Percentiles rank a stretch among this genome's conserved stretches.
Evolutionary conservation across 2,888 invertebrate genomes (phyloP).

Genomic region (Patella pellucida): DNA sequence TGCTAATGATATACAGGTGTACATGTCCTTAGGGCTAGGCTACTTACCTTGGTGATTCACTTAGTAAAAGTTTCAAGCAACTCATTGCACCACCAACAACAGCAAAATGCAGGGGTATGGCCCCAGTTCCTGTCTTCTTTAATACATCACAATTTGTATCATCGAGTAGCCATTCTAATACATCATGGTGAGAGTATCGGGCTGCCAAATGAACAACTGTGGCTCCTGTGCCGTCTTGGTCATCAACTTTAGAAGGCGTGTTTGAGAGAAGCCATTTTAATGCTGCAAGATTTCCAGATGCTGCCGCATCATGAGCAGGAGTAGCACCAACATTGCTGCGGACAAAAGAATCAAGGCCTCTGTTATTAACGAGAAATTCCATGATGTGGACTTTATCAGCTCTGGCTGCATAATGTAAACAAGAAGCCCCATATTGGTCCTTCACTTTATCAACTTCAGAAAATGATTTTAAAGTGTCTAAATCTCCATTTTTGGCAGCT

Average conservation of each 20-base stretch:
- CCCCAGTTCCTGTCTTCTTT: slow-evolving; percentile 72
- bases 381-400: slow-evolving; percentile 63
- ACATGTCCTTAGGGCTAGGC: not conserved
- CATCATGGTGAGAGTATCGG: slow-evolving; percentile 74
- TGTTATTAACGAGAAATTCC: slow-evolving; percentile 59
- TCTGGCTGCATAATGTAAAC: slow-evolving; percentile 70
- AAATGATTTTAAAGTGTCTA: slow-evolving; percentile 32
- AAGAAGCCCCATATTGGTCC: slow-evolving; percentile 67
- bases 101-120: slow-evolving; percentile 88
- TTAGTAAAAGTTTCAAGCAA: slow-evolving; percentile 79
- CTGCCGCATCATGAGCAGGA: slow-evolving; percentile 71
- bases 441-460: slow-evolving; percentile 28
- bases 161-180: slow-evolving; percentile 76
- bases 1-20: not conserved
- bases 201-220: slow-evolving; percentile 70
- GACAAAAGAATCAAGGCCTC: slow-evolving; percentile 48
- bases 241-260: slow-evolving; percentile 54
- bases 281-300: slow-evolving; percentile 66
- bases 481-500: slow-evolving; percentile 47
- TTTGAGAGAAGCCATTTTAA: slow-evolving; percentile 66
- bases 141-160: slow-evolving; percentile 75
- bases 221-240: slow-evolving; percentile 68
- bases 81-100: slow-evolving; percentile 88
- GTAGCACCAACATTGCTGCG: slow-evolving; percentile 66
- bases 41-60: slow-evolving; percentile 59